A percentile compares a stretch with the other conserved stretches of the same genome.
Conservation (phyloP, 1,140 invertebrate genomes). For the Mya arenaria region DNA sequence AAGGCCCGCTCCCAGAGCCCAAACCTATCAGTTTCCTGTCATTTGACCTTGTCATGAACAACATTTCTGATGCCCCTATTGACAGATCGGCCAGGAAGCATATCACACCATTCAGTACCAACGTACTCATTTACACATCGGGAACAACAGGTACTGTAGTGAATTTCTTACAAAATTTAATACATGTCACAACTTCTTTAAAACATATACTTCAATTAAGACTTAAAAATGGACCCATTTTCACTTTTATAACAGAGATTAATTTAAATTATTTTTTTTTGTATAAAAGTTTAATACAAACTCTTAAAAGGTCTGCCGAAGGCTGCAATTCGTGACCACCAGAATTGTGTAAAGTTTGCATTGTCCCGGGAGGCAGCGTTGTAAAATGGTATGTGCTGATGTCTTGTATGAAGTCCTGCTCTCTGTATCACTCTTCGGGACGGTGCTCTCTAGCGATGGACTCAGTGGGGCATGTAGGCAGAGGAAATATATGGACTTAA, state of each 20-base stretch:
- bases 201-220: neutral
- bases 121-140: constrained; percentile 58
- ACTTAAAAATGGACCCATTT: no score
- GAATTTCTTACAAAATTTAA: no score
- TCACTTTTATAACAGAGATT: no score
- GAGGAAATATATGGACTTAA: no score
- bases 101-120: constrained; percentile 20
- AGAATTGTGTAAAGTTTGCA: constrained; percentile 28
- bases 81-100: constrained; percentile 32
- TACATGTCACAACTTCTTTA: neutral
- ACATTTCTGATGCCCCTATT: constrained; percentile 16
- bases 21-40: constrained; percentile 33
- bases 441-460: no score
- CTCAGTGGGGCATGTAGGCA: no score
- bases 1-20: neutral
- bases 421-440: constrained; percentile 73
- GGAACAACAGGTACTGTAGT: constrained; percentile 60
- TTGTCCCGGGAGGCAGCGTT: no score
- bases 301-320: constrained; percentile 57
- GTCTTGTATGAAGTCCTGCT: constrained; percentile 65
- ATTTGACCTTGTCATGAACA: constrained; percentile 31
- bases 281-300: neutral
- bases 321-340: constrained; percentile 63
- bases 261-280: no score
- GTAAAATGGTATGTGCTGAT: constrained; percentile 58